Evolutionary conservation across 2,888 invertebrate genomes (phyloP).

Genomic region (Athetis lepigone): DNA sequence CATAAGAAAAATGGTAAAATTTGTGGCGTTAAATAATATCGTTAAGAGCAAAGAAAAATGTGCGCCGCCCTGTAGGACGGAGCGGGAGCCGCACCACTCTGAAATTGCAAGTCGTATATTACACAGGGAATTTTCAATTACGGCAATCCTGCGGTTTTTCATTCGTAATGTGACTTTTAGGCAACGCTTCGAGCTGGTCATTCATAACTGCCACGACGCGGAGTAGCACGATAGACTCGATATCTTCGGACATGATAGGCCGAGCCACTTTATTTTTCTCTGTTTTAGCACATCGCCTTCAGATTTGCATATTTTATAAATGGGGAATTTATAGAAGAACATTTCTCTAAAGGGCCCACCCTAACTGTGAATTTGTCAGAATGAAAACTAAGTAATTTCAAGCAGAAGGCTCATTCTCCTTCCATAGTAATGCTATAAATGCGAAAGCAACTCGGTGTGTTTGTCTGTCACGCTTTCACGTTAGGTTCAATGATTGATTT

Average conservation of each 20-base stretch:
- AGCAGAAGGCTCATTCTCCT: too few species aligned
- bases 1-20: slow-evolving; percentile 87
- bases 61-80: slow-evolving; percentile 80
- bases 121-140: slow-evolving; percentile 90
- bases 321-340: slow-evolving; percentile 23
- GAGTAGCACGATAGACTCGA: slow-evolving; percentile 56
- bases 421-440: too few species aligned
- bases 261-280: slow-evolving; percentile 36
- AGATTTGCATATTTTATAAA: slow-evolving; percentile 46
- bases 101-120: slow-evolving; percentile 90
- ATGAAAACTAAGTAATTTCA: neutral
- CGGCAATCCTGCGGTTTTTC: slow-evolving; percentile 90
- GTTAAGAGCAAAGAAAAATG: slow-evolving; percentile 88
- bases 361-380: neutral
- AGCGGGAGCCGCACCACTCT: slow-evolving; percentile 75
- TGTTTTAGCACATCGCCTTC: slow-evolving; percentile 25
- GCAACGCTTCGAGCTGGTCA: slow-evolving; percentile 83
- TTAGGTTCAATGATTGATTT: too few species aligned
- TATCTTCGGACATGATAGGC: slow-evolving; percentile 50
- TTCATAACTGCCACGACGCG: slow-evolving; percentile 79
- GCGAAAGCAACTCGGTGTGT: too few species aligned
- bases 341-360: slow-evolving; percentile 1
- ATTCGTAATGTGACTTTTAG: slow-evolving; percentile 90
- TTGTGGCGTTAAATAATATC: slow-evolving; percentile 90
- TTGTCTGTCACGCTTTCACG: too few species aligned